Base-by-base conservation (phyloP, 2,113 vertebrate genomes). In the Eurystomus gularis region DNA sequence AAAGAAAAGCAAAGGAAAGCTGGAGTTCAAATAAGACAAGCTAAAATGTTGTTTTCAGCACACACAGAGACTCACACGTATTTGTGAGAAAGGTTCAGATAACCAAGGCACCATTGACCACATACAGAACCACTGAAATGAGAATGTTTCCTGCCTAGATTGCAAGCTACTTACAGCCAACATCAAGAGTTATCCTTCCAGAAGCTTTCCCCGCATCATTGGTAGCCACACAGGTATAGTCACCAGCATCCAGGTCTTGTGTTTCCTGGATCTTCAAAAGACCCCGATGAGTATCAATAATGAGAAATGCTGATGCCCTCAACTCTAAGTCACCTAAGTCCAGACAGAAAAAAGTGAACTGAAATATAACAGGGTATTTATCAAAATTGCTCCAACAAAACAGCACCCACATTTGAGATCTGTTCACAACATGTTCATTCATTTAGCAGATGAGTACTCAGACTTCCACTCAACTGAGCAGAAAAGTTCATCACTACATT, bases 141-240 rank as follows among this genome's bases (percentile, higher is more conserved):
- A 48, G 23, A 66, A 12, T 10, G 52, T n/a, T 64, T n/a, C 54
- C 55, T 42, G 4, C 20, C 35, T 49, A 66, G 44, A 13, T 24
- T 61, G 11, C 46, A 66, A 84, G 14, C 87, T 88, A 89, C 98
- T 98, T 98, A 99, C 99, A 99, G 94, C 99, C 99, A 75, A 99
- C 99, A 88, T 99, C 98, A 62, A 99, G 98, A 33, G 98, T 98
- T 90, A 99, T 98, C 95, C 97, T 98, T 62, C 98, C 99, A 82
- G 98, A 98, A 11, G 98, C 98, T 40, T 95, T 98, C 83, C 99
- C 99, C 24, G 99, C 99, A 72, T 98, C 97, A 21, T 99, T 99
- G 66, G 98, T 96, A 33, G 99, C 99, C 60, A 99, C 96, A 26
- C 99, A 99, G 1, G 95, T 98, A 94, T 99, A 99, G 75, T 99